phyloP scores from a whole-genome alignment of 2,797 vertebrate species.

The Leptoclinus maculatus region DNA sequence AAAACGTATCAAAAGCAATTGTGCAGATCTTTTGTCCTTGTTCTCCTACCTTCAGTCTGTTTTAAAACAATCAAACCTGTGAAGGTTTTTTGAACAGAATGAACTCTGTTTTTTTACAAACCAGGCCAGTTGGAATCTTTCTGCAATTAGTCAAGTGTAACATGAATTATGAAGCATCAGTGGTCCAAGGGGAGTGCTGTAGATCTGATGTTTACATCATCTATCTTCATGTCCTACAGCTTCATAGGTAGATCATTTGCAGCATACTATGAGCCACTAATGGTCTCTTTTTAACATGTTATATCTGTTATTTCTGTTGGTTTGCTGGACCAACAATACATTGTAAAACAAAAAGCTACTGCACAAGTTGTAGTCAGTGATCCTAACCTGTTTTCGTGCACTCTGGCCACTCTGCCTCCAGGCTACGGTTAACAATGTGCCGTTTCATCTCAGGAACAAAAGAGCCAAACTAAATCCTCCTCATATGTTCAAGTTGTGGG shows the following conservation, averaged over 20 bases:
- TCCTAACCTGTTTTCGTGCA: constrained; percentile 46
- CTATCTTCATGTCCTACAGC: neutral
- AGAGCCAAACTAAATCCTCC: constrained; percentile 73
- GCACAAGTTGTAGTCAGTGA: constrained; percentile 22
- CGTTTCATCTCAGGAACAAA: constrained; percentile 57
- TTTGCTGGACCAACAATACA: neutral
- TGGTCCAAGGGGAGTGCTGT: neutral
- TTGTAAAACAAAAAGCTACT: neutral
- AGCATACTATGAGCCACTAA: neutral
- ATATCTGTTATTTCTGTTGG: neutral
- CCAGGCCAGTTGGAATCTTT: no score
- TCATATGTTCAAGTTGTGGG: constrained; percentile 74
- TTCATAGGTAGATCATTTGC: neutral
- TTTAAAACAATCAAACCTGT: no score
- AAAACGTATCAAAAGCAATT: neutral
- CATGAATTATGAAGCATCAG: neutral
- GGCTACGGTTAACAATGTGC: constrained; percentile 31
- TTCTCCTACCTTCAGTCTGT: neutral
- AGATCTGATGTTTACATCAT: neutral
- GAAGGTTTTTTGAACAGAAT: neutral
- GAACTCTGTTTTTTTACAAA: no score
- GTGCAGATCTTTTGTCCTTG: neutral
- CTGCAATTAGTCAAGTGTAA: neutral
- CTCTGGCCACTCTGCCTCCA: constrained; percentile 52
- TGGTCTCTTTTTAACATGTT: neutral